Evolutionary conservation across 2,113 vertebrate species (phyloP).

Genomic region (Campylomormyrus tamandua): DNA sequence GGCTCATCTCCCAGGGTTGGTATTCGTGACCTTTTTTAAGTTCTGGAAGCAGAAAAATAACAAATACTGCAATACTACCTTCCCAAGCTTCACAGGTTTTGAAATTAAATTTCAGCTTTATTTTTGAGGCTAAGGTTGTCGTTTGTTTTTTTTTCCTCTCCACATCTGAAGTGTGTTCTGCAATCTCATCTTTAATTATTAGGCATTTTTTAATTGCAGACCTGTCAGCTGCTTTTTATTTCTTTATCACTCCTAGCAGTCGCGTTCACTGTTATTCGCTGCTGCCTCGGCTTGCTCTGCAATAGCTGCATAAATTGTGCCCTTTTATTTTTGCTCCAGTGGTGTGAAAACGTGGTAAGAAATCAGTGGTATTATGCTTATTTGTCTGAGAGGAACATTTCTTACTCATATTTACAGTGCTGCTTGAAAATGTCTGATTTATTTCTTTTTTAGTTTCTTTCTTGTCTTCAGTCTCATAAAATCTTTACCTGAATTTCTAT

Average conservation of each 20-base stretch:
- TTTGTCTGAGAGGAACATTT: background rate
- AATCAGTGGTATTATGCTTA: background rate
- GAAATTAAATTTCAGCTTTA: background rate
- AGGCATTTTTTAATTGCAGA: constrained; percentile 9
- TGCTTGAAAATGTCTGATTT: background rate
- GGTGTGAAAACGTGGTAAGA: background rate
- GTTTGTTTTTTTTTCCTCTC: background rate
- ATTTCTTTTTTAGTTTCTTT: background rate
- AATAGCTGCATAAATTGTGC: constrained; percentile 7
- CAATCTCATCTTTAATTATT: constrained; percentile 5
- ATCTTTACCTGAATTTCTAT: background rate
- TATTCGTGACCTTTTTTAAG: background rate
- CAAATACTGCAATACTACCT: background rate
- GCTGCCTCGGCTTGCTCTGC: background rate
- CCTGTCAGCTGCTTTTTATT: background rate
- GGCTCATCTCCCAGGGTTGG: background rate
- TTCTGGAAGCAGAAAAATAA: background rate
- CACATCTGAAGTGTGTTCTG: background rate
- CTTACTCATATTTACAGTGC: background rate
- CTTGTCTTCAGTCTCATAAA: background rate
- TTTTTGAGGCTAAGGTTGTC: background rate
- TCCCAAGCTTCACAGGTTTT: background rate
- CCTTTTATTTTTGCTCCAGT: constrained; percentile 3
- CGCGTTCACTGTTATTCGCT: background rate
- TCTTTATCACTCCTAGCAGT: background rate